A percentile compares a stretch with the other conserved stretches of the same genome.
phyloP scores from a whole-genome alignment of 2,797 vertebrate genomes.

The Helicolenus hilgendorfi region DNA sequence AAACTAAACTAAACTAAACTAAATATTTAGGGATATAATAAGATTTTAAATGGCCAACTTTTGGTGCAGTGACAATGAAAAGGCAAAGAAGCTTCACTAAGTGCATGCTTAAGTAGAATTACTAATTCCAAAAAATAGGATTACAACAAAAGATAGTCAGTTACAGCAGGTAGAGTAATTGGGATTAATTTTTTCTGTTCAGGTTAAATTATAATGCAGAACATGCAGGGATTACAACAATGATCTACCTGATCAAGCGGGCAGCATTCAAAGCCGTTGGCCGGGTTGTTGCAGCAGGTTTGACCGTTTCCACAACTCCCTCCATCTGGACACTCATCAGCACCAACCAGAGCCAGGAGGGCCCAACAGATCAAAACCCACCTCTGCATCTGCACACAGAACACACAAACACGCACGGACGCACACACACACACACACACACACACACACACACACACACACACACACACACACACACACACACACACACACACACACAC shows the following conservation, averaged over 20 bases:
- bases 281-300: constrained; percentile 87
- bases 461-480: background rate
- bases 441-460: too few relatives aligned
- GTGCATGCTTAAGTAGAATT: background rate
- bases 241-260: constrained; percentile 83
- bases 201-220: background rate
- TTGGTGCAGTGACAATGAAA: background rate
- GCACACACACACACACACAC: too few relatives aligned
- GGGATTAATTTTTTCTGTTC: background rate
- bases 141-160: background rate
- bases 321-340: constrained; percentile 80
- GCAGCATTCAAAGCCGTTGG: constrained; percentile 80
- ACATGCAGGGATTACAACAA: background rate
- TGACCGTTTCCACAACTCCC: constrained; percentile 77
- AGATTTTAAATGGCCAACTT: fast-evolving
- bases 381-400: constrained; percentile 82
- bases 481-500: too few relatives aligned
- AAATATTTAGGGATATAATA: background rate
- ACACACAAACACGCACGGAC: too few relatives aligned
- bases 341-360: constrained; percentile 71
- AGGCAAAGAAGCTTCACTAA: background rate
- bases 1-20: too few relatives aligned
- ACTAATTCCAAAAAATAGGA: background rate
- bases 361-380: constrained; percentile 65
- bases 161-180: background rate